Base-by-base conservation (phyloP, 2,888 invertebrate genomes). In the Mactromeris polynyma region DNA sequence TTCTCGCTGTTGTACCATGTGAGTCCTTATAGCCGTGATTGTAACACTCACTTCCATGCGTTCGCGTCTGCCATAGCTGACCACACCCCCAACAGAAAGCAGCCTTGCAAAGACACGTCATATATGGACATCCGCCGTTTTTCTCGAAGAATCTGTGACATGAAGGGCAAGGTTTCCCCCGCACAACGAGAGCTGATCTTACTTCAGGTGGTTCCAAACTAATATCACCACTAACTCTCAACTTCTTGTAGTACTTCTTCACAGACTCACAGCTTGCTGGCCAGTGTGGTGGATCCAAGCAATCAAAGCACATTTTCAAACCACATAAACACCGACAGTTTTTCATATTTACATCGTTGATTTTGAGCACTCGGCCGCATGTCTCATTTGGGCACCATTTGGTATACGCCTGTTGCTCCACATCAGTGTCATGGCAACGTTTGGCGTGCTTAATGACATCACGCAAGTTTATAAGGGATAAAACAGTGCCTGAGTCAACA, bases 61-160 rank as follows among this genome's bases (percentile, higher is more conserved):
- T 31, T 17, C 36, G 58, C 4, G 33, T 2, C 21, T 21, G 31
- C 85, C 83, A 94, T 17, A 54, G 19, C 40, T 86, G 88, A 17
- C 90, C 87, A 90, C 94, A 94, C 0, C 92, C 93, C 94, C 94
- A 94, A 64, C 94, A 94, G 80, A 94, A 94, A 11, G 40, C n/a
- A 7, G 86, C 79, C 6, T 90, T 90, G 86, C 94, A 94, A 11
- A 89, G 77, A 81, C 94, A 94, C 0, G 6, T 31, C 93, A 94
- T 94, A 42, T 69, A 84, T 14, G 88, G 92, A 83, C 94, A 94
- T 0, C 94, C 94, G n/a, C 93, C 94, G 36, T 91, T 81, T 84
- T 94, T 94, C 69, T 93, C 93, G 11, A 94, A 86, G 85, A 93
- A 93, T 58, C 83, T 81, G 14, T 93, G 90, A 64, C 94, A 94